Evolutionary conservation across 2,113 vertebrate genomes (phyloP), one percentile per base, ranked within the genome.

Genomic region (Manacus vitellinus): DNA sequence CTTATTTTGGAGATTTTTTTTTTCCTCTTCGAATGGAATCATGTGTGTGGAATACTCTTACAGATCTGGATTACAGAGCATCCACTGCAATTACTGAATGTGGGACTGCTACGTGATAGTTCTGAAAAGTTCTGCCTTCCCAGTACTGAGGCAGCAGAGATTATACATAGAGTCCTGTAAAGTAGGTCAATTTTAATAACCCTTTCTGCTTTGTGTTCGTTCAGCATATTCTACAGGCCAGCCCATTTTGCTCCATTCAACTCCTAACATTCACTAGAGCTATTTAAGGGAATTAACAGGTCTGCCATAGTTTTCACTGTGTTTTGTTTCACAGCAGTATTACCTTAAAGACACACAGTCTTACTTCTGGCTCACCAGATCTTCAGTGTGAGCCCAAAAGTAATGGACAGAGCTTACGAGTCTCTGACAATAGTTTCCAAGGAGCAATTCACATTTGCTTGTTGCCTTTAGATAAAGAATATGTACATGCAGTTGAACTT

Each of bases 101-200:
- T 71, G 24, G 43, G 55, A 56, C 8, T 83, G 25, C 66, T 33
- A 18, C 80, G 18, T 15, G 37, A 85, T n/a, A 6, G 37, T 31
- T 54, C 33, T 83, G 51, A 39, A 66, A 78, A 85, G 10, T 17
- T 59, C 20, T 52, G 65, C 70, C 61, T 78, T 75, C 49, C 17
- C 30, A 27, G 35, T 67, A 54, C 17, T 63, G 49, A 78, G 5
- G 19, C 56, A 86, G 51, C 49, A 41, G 31, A 82, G 24, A 79
- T 31, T 39, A 71, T 13, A 81, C 5, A 21, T 4, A 15, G 5
- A 8, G 43, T 49, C 25, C 54, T 72, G 65, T 25, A 81, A 93
- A 92, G 85, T 80, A 95, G 79, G 83, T 92, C 79, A 84, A 8
- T 72, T 92, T 91, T 88, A 94, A 91, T 81, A 89, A 91, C n/a